Evolutionary conservation across 2,113 vertebrate species (phyloP).

Genomic region (Entelurus aequoreus): DNA sequence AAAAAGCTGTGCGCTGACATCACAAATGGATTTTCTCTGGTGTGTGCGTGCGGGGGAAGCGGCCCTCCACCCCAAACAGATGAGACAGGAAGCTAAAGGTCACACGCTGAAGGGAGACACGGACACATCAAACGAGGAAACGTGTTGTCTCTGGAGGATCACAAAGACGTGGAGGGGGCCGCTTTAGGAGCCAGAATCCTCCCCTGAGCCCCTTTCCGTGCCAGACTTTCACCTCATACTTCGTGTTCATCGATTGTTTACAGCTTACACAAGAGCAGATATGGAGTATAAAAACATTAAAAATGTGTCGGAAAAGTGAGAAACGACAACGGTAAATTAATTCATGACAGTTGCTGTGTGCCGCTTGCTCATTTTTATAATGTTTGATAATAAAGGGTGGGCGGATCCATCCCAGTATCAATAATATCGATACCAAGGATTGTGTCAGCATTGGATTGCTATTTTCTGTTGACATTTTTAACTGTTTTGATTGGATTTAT

Average conservation of each 20-base stretch:
- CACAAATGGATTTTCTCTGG: constrained; percentile 50
- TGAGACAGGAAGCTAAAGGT: constrained; percentile 51
- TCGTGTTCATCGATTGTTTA: background rate
- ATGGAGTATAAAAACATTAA: background rate
- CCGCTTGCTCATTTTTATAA: too few species aligned
- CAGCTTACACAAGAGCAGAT: background rate
- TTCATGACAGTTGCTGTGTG: too few species aligned
- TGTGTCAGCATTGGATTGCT: too few species aligned
- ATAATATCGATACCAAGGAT: too few species aligned
- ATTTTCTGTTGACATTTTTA: too few species aligned
- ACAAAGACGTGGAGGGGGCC: constrained; percentile 28
- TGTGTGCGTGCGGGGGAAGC: constrained; percentile 11
- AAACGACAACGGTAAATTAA: too few species aligned
- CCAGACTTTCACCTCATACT: background rate
- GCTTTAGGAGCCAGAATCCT: background rate
- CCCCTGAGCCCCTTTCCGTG: background rate
- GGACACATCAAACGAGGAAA: constrained; percentile 52
- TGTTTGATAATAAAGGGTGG: too few species aligned
- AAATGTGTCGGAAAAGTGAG: too few species aligned
- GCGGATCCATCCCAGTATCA: too few species aligned
- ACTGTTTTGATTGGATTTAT: too few species aligned
- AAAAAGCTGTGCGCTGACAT: constrained; percentile 18
- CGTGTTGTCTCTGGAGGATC: constrained; percentile 37
- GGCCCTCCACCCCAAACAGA: constrained; percentile 38
- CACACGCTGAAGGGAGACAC: constrained; percentile 39